These are phyloP conservation scores for Pteruthius melanotis DNA, from an alignment of 2,113 vertebrate species.

Conservation along the genomic window DNA sequence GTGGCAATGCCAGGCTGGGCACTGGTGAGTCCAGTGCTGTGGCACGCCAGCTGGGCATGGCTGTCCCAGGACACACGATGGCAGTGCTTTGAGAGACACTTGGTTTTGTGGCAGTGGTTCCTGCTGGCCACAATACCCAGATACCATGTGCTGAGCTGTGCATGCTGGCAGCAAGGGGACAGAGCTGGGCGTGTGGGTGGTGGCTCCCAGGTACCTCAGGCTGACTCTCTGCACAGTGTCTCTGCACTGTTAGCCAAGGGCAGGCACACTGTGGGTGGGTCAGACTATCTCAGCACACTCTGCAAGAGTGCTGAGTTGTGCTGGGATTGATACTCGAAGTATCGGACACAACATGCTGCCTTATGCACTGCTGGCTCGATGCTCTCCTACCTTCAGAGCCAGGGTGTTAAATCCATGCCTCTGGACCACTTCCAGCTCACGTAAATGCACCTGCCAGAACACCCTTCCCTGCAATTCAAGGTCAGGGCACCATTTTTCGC, in stretches of 20 bases:
- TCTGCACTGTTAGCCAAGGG: not conserved
- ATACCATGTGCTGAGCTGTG: not conserved
- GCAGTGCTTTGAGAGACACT: not conserved
- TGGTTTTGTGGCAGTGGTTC: not conserved
- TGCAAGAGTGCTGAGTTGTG: not conserved
- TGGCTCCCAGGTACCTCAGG: not conserved
- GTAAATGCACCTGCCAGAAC: not conserved
- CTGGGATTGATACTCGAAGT: not conserved
- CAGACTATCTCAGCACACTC: not conserved
- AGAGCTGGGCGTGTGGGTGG: not conserved
- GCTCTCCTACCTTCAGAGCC: not conserved
- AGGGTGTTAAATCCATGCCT: not conserved
- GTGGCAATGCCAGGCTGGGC: not conserved
- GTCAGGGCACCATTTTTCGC: not conserved
- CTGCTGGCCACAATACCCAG: rapidly evolving
- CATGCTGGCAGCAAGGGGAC: not conserved
- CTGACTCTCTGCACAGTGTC: not conserved
- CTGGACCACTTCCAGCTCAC: not conserved
- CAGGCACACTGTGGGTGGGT: not conserved
- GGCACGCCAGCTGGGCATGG: rapidly evolving
- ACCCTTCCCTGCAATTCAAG: not conserved
- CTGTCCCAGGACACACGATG: not conserved
- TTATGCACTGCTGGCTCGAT: not conserved
- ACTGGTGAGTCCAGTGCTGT: rapidly evolving
- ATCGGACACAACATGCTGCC: rapidly evolving